phyloP scores from a whole-genome alignment of 2,113 vertebrate species.

The Trematomus loennbergii region DNA sequence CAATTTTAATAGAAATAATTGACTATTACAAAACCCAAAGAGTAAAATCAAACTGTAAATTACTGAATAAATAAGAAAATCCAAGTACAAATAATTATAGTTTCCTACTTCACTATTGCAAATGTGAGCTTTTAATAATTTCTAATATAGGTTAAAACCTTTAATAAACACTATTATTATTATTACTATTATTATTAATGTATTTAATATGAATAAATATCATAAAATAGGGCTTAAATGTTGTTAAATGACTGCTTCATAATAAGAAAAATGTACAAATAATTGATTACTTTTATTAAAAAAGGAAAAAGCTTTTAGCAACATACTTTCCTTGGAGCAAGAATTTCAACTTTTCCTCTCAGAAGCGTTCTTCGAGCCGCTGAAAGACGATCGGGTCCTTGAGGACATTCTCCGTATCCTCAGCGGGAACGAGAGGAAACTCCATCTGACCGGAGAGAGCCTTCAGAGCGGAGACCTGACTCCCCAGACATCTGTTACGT shows the following conservation, averaged over 20 bases:
- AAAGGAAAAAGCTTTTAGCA: not conserved
- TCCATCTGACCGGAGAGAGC: slow-evolving; percentile 60
- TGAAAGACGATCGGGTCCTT: slow-evolving; percentile 69
- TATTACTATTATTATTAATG: too few species aligned
- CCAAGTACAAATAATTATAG: not conserved
- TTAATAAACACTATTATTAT: too few species aligned
- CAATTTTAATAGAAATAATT: too few species aligned
- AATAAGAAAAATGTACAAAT: not conserved
- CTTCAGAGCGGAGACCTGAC: slow-evolving; percentile 50
- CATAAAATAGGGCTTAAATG: not conserved
- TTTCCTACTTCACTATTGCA: too few species aligned
- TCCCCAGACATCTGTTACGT: slow-evolving; percentile 78
- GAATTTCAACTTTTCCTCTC: slow-evolving; percentile 31
- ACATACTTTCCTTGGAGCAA: slow-evolving; percentile 3
- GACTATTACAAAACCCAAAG: too few species aligned
- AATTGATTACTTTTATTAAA: not conserved
- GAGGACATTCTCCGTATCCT: slow-evolving; percentile 40
- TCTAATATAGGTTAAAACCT: too few species aligned
- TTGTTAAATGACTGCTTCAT: not conserved
- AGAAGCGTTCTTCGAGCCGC: not conserved
- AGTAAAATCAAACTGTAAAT: not conserved
- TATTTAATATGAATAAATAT: not conserved
- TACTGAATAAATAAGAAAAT: not conserved
- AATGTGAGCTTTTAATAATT: too few species aligned
- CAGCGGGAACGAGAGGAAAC: slow-evolving; percentile 50